Conservation (phyloP, 1,140 invertebrate genomes). For the Aphis craccivora region DNA sequence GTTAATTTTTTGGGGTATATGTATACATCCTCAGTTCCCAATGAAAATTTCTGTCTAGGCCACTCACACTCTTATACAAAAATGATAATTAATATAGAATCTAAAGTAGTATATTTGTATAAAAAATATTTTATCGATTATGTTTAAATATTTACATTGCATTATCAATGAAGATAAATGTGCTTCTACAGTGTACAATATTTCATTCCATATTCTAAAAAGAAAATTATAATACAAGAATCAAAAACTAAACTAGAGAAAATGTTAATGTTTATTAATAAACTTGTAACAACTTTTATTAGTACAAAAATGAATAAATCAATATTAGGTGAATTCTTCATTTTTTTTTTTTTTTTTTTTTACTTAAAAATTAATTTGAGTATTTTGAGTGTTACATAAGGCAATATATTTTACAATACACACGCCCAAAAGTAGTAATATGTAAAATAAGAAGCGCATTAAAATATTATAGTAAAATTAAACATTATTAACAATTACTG, state of each 20-base stretch:
- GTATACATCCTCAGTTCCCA: too few relatives aligned
- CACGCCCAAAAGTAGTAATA: not conserved
- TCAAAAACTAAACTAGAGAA: not conserved
- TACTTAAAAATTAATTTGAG: constrained; percentile 28
- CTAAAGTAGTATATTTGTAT: not conserved
- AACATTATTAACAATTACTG: constrained; percentile 53
- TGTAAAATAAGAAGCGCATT: not conserved
- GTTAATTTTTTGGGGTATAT: too few relatives aligned
- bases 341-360: not conserved
- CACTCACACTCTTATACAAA: too few relatives aligned
- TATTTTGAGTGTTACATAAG: not conserved
- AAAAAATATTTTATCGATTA: not conserved
- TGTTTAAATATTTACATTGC: not conserved
- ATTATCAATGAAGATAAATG: not conserved
- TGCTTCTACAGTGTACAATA: not conserved
- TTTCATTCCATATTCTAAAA: not conserved
- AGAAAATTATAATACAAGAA: not conserved
- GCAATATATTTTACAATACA: constrained; percentile 32
- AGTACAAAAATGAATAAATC: constrained; percentile 25
- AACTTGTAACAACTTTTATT: not conserved
- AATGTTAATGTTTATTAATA: constrained; percentile 51
- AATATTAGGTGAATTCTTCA: constrained; percentile 2
- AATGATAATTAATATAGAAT: not conserved
- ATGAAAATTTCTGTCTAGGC: too few relatives aligned
- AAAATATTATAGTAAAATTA: not conserved